Conservation (phyloP, 2,113 vertebrate genomes). For the Lophura nycthemera region DNA sequence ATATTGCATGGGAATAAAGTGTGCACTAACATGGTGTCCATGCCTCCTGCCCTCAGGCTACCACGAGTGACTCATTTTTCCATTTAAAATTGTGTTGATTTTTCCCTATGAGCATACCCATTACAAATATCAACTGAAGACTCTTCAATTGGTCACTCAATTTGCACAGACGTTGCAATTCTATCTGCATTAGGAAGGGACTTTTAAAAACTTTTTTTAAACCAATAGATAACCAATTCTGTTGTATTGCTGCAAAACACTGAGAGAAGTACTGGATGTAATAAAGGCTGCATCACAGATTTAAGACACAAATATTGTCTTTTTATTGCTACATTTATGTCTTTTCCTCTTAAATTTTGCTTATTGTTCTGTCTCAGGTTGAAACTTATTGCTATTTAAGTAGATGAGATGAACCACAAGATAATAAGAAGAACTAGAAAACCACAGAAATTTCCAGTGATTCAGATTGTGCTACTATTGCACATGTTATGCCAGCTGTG, state of each 20-base stretch:
- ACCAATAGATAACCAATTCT: neutral
- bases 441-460: neutral
- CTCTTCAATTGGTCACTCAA: constrained; percentile 49
- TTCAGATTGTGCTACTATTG: neutral
- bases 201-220: neutral
- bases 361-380: neutral
- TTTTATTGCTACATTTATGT: neutral
- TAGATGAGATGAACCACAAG: neutral
- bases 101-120: neutral
- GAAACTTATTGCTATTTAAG: neutral
- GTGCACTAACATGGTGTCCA: constrained; percentile 43
- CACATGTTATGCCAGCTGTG: neutral
- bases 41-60: constrained; percentile 63
- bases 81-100: constrained; percentile 21
- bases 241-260: neutral
- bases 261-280: neutral
- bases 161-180: neutral
- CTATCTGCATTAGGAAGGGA: neutral
- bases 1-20: constrained; percentile 55
- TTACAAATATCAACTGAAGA: constrained; percentile 11
- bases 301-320: neutral
- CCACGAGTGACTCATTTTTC: constrained; percentile 34
- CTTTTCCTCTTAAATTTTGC: neutral
- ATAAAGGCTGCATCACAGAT: neutral
- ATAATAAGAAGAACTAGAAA: neutral